Evolutionary conservation across 2,888 invertebrate genomes (phyloP), one percentile per base, ranked within the genome.

Genomic region (Eurois occulta): DNA sequence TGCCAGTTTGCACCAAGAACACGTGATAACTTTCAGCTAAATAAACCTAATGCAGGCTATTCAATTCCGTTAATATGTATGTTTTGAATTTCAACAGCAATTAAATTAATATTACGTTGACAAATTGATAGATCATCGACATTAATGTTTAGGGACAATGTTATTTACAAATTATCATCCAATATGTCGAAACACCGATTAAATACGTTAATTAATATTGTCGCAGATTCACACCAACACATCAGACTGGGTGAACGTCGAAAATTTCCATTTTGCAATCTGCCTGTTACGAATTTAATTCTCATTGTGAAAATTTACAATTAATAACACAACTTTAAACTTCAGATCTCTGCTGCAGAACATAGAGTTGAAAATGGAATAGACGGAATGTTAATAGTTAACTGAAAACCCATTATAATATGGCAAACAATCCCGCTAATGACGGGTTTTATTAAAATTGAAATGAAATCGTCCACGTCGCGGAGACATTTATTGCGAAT

Each of bases 401-500:
- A 92, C 91, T 91, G 90, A 89, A 92, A 93, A 92, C 88, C 91
- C 89, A 94, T 94, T 93, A 93, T 91, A 87, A 91, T 89, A 91
- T 89, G 84, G 92, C 93, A 93, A 93, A 93, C 92, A 92, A 89
- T 90, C 83, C 88, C 90, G 88, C 90, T 92, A 94, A 94, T 93
- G 93, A 92, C 92, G 92, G 91, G 87, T 88, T 90, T 89, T 92
- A 92, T 94, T 94, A 92, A 92, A 92, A 92, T 92, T 90, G 90
- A 91, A 92, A 91, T 84, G 88, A 86, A 92, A 91, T 91, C 91
- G 91, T 92, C 89, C 88, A 82, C 87, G 84, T 83, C 73, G 78
- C 82, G 83, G 87, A 74, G 70, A 87, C 68, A 77, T 73, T 85
- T 81, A 85, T 86, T 83, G 72, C 80, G 75, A 77, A 60, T 75